phyloP scores from a whole-genome alignment of 2,113 vertebrate species.

The Coptodon bakossiorum region DNA sequence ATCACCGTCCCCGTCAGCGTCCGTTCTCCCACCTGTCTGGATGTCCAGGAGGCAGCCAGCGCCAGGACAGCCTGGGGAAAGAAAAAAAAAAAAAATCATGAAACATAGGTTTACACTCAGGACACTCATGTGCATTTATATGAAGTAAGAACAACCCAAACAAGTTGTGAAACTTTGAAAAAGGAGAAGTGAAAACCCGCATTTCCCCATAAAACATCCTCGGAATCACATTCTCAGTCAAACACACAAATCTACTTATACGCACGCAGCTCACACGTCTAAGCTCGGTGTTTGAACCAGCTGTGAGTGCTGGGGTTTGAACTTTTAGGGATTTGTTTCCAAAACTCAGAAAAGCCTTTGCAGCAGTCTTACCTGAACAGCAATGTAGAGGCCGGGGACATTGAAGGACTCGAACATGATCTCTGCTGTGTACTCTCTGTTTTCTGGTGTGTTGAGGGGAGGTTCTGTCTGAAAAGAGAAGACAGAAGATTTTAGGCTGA shows the following conservation, averaged over 20 bases:
- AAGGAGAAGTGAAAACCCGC: background rate
- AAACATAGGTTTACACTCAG: background rate
- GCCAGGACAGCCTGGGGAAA: slow-evolving; percentile 74
- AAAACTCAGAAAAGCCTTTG: background rate
- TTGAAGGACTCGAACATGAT: slow-evolving; percentile 99
- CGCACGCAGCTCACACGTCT: background rate
- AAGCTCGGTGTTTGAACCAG: background rate
- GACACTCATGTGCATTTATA: background rate
- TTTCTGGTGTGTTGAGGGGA: slow-evolving; percentile 96
- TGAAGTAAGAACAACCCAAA: background rate
- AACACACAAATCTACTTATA: background rate
- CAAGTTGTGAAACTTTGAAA: background rate
- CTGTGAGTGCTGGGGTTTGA: background rate
- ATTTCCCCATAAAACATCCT: background rate
- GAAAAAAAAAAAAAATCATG: background rate
- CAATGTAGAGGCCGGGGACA: slow-evolving; percentile 97
- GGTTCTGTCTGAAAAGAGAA: slow-evolving; percentile 84
- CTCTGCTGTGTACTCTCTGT: slow-evolving; percentile 98
- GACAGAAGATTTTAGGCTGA: background rate
- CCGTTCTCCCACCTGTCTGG: slow-evolving; percentile 92
- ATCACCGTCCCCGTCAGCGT: slow-evolving; percentile 95
- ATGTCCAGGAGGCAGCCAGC: slow-evolving; percentile 98
- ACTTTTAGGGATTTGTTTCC: background rate
- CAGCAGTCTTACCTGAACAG: slow-evolving; percentile 85
- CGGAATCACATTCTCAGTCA: background rate